Evolutionary conservation across 2,888 invertebrate genomes (phyloP).

Genomic region (Chymomyza fuscimana): DNA sequence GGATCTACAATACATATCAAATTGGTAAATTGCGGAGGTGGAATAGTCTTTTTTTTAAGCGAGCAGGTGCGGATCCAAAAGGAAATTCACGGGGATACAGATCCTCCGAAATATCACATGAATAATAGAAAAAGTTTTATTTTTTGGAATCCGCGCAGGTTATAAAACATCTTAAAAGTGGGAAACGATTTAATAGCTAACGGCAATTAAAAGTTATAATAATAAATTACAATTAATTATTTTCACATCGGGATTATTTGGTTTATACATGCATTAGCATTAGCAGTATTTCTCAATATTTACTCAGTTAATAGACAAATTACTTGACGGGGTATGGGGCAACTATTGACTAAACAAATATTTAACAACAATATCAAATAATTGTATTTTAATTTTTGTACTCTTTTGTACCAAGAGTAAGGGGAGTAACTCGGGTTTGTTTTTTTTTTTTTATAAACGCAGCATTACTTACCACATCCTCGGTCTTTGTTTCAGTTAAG

Average conservation of each 20-base stretch:
- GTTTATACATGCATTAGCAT: neutral
- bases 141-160: too few relatives aligned
- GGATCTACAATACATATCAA: neutral
- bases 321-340: constrained; percentile 13
- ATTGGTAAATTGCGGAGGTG: neutral
- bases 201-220: too few relatives aligned
- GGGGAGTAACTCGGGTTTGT: too few relatives aligned
- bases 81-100: too few relatives aligned
- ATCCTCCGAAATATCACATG: too few relatives aligned
- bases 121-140: too few relatives aligned
- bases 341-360: constrained; percentile 26
- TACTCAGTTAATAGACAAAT: constrained; percentile 6
- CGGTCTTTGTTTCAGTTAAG: constrained; percentile 76
- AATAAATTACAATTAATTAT: too few relatives aligned
- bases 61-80: too few relatives aligned
- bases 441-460: too few relatives aligned
- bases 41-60: neutral
- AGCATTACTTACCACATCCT: constrained; percentile 77
- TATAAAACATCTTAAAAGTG: neutral
- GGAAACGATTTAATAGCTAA: too few relatives aligned
- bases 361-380: constrained; percentile 14
- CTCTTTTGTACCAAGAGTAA: too few relatives aligned
- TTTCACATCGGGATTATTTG: neutral
- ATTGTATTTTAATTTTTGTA: neutral
- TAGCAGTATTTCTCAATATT: too few relatives aligned